Evolutionary conservation across 2,797 vertebrate genomes (phyloP).

Genomic region (Champsocephalus gunnari): DNA sequence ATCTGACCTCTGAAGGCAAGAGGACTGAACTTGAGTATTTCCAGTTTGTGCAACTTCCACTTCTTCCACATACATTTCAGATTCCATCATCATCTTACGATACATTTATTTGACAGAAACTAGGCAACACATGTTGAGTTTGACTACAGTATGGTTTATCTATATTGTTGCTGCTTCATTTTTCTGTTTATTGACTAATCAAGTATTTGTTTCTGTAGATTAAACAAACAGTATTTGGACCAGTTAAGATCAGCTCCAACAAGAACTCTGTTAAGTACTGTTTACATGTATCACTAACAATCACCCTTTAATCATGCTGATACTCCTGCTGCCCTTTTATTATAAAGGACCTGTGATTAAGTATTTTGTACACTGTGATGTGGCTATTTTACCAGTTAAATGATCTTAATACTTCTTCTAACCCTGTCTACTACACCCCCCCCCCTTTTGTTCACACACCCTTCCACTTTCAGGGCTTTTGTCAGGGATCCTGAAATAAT

Average conservation of each 20-base stretch:
- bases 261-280: no score
- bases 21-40: no score
- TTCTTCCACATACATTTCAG: no score
- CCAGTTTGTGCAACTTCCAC: no score
- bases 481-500: conserved; percentile 71
- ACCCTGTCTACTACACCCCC: no score
- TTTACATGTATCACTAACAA: not conserved
- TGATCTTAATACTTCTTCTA: not conserved
- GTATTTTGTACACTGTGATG: not conserved
- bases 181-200: not conserved
- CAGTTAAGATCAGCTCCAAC: not conserved
- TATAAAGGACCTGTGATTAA: not conserved
- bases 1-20: no score
- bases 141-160: no score
- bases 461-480: conserved; percentile 41
- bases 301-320: not conserved
- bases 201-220: no score
- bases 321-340: not conserved
- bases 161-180: no score
- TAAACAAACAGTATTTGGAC: not conserved
- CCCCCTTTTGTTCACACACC: conserved; percentile 23
- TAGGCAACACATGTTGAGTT: no score
- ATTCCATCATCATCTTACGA: no score
- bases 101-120: no score
- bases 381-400: not conserved